A percentile compares a stretch with the other conserved stretches of the same genome.
phyloP scores from a whole-genome alignment of 2,797 vertebrate species.

The Bovichtus variegatus region DNA sequence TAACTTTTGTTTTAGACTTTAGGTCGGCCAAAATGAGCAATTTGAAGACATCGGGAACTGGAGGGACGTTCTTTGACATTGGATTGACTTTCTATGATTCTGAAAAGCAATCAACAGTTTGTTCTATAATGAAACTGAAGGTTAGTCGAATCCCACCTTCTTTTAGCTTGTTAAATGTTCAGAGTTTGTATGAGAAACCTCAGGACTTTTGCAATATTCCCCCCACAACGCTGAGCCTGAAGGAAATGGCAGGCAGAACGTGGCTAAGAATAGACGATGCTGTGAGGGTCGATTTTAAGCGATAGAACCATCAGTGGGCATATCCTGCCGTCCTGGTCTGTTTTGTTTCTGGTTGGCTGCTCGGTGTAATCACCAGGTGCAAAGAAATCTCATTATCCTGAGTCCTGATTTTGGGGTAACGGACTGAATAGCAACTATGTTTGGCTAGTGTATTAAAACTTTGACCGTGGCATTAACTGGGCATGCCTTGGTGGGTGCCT shows the following conservation, averaged over 20 bases:
- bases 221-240: slow-evolving; percentile 45
- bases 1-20: neutral
- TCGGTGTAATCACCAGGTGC: slow-evolving; percentile 80
- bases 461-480: slow-evolving; percentile 80
- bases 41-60: neutral
- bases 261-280: slow-evolving; percentile 65
- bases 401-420: slow-evolving; percentile 71
- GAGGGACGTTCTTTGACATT: neutral
- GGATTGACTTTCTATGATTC: neutral
- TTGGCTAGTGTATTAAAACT: slow-evolving; percentile 72
- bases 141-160: neutral
- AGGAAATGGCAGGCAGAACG: slow-evolving; percentile 35
- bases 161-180: slow-evolving; percentile 24
- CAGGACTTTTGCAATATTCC: slow-evolving; percentile 21
- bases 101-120: slow-evolving; percentile 21
- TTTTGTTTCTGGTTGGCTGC: slow-evolving; percentile 77
- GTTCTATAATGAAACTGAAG: slow-evolving; percentile 6
- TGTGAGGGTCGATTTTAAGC: slow-evolving; percentile 59
- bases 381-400: slow-evolving; percentile 82
- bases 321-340: slow-evolving; percentile 67
- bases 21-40: too few relatives aligned
- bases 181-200: slow-evolving; percentile 1
- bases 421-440: slow-evolving; percentile 73
- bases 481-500: slow-evolving; percentile 51
- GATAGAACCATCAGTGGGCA: slow-evolving; percentile 56